phyloP scores from a whole-genome alignment of 2,113 vertebrate genomes.

The Machaerirhynchus nigripectus region DNA sequence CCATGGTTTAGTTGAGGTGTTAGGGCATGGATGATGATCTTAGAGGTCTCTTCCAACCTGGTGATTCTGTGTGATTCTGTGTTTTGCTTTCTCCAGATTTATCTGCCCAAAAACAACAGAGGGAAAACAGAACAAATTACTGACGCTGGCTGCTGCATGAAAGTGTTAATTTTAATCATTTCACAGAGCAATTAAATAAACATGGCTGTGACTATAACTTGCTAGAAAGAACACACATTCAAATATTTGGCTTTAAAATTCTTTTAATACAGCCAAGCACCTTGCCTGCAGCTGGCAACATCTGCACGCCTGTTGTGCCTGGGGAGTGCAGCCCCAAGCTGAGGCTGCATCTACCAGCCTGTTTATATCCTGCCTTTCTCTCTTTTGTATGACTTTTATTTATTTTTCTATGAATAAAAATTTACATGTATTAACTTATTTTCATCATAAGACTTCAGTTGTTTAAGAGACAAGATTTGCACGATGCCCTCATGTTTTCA shows the following conservation, averaged over 20 bases:
- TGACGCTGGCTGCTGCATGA: neutral
- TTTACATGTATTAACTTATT: neutral
- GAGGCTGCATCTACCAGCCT: neutral
- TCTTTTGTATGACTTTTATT: neutral
- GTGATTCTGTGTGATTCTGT: no score
- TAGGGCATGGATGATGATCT: no score
- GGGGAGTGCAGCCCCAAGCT: neutral
- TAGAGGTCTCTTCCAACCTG: no score
- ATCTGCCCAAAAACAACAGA: accelerated
- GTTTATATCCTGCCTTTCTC: no score
- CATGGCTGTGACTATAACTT: accelerated
- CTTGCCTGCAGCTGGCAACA: neutral
- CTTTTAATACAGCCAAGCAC: neutral
- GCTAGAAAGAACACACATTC: neutral
- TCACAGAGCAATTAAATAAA: neutral
- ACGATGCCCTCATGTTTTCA: neutral
- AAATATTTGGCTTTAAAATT: neutral
- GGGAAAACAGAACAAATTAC: neutral
- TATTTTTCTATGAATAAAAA: neutral
- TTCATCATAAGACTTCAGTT: neutral
- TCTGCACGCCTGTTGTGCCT: neutral
- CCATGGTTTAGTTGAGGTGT: no score
- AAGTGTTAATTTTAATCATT: neutral
- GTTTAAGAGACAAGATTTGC: neutral
- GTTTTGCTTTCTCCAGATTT: neutral